These are phyloP conservation scores for Danio jaintianensis DNA, from an alignment of 2,797 vertebrate genomes.

Conservation along the genomic window DNA sequence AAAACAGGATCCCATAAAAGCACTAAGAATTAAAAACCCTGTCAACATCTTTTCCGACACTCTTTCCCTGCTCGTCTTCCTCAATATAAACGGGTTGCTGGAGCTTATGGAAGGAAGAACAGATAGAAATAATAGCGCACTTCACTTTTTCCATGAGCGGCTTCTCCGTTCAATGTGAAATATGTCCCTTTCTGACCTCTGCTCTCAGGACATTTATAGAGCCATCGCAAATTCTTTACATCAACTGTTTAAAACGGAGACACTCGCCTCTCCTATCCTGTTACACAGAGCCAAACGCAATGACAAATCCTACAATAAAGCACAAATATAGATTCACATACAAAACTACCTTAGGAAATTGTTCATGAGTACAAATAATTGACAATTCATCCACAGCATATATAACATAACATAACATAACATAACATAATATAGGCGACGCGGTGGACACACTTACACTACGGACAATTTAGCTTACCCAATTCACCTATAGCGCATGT, in stretches of 20 bases:
- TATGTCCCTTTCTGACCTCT: slow-evolving; percentile 37
- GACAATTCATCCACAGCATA: too few relatives aligned
- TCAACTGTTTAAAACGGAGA: neutral
- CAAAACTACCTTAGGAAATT: too few relatives aligned
- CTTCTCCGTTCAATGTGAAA: slow-evolving; percentile 18
- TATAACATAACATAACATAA: too few relatives aligned
- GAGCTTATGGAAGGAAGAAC: neutral
- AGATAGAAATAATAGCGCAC: neutral
- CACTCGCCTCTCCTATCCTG: neutral
- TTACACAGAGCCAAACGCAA: neutral
- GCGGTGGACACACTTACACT: too few relatives aligned
- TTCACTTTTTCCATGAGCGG: slow-evolving; percentile 21
- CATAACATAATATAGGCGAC: too few relatives aligned
- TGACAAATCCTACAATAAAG: neutral
- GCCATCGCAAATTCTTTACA: slow-evolving; percentile 11
- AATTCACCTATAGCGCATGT: too few relatives aligned
- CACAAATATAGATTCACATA: neutral
- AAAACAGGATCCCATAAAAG: neutral
- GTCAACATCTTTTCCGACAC: neutral
- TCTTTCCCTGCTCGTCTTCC: neutral
- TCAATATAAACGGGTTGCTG: neutral
- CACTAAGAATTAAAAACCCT: neutral
- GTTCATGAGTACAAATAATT: too few relatives aligned
- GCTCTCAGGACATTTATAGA: slow-evolving; percentile 38
- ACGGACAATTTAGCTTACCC: too few relatives aligned